These are phyloP conservation scores for Leptodactylus fuscus DNA, from an alignment of 2,113 vertebrate species.

Conservation along the genomic window DNA sequence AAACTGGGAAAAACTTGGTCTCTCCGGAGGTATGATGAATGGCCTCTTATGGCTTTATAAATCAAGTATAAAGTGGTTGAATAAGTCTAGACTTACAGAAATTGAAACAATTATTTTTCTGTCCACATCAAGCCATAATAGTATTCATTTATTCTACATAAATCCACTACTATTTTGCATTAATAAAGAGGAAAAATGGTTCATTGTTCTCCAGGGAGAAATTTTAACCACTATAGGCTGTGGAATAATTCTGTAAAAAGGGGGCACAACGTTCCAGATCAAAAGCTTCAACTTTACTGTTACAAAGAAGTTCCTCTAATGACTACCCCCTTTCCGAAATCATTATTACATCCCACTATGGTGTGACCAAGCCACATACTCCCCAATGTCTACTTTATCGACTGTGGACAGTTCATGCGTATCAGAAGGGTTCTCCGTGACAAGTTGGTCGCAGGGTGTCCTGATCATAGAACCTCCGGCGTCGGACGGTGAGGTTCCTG, in stretches of 20 bases:
- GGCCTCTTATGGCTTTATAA: constrained; percentile 52
- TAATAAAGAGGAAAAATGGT: constrained; percentile 56
- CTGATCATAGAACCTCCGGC: too few species aligned
- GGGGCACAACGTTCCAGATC: not conserved
- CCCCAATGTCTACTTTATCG: too few species aligned
- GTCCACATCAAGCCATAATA: constrained; percentile 58
- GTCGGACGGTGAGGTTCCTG: too few species aligned
- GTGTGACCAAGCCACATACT: too few species aligned
- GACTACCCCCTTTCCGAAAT: not conserved
- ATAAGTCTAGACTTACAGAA: constrained; percentile 58
- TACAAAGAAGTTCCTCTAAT: too few species aligned
- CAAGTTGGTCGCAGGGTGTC: too few species aligned
- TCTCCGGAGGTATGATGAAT: constrained; percentile 54
- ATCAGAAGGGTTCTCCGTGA: too few species aligned
- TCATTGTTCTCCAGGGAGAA: constrained; percentile 58
- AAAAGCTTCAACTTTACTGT: not conserved
- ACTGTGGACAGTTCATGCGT: too few species aligned
- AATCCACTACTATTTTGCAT: constrained; percentile 55
- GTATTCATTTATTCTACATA: constrained; percentile 58
- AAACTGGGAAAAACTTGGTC: constrained; percentile 10
- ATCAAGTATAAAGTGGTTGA: constrained; percentile 58
- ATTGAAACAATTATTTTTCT: constrained; percentile 61
- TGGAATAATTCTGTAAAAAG: constrained; percentile 14
- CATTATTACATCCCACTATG: not conserved
- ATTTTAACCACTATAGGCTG: constrained; percentile 19